Evolutionary conservation across 2,113 vertebrate species (phyloP).

Genomic region (Fregetta grallaria): DNA sequence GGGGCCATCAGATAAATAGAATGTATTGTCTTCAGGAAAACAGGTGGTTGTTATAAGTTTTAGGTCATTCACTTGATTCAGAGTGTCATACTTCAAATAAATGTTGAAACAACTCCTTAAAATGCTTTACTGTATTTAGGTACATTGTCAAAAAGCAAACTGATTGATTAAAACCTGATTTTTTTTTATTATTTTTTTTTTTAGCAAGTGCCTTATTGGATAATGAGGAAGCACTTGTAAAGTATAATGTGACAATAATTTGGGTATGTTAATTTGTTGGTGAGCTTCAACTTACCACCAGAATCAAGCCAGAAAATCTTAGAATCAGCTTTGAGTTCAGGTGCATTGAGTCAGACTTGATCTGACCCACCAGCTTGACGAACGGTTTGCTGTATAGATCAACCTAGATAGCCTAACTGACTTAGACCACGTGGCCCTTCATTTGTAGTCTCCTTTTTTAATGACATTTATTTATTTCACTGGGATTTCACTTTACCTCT

Average conservation of each 20-base stretch:
- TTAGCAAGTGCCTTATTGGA: not conserved
- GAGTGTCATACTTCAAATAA: not conserved
- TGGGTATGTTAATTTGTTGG: not conserved
- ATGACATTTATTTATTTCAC: not conserved
- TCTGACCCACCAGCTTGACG: not conserved
- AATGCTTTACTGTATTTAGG: not conserved
- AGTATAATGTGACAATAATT: not conserved
- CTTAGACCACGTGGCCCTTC: fast-evolving
- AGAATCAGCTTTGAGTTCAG: not conserved
- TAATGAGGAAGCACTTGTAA: not conserved
- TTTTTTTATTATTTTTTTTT: not conserved
- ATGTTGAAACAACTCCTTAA: not conserved
- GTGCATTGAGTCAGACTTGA: not conserved
- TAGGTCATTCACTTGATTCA: not conserved
- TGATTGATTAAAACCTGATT: not conserved
- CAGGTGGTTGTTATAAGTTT: not conserved
- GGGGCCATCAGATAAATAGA: not conserved
- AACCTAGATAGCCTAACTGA: not conserved
- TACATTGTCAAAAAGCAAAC: not conserved
- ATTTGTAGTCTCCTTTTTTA: not conserved
- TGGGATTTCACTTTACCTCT: not conserved
- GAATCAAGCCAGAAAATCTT: not conserved
- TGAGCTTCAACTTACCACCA: not conserved
- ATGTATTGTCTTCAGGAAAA: not conserved
- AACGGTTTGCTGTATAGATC: not conserved